Evolutionary conservation across 2,888 invertebrate genomes (phyloP).

Genomic region (Dendrolimus pini): DNA sequence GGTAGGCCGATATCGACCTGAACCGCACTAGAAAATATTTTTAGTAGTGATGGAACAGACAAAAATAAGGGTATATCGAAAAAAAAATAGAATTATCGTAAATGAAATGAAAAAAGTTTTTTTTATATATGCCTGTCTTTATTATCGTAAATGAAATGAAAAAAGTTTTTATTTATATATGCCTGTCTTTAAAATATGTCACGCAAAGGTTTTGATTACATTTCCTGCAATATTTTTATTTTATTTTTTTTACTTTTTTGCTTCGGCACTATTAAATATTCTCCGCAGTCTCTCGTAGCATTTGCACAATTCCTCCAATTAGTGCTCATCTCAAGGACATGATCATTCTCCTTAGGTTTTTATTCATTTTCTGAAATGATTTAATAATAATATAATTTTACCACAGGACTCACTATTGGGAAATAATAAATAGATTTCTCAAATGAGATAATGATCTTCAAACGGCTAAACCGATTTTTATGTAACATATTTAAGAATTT

Average conservation of each 20-base stretch:
- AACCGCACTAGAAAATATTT: conserved; percentile 22
- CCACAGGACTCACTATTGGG: background rate
- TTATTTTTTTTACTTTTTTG: conserved; percentile 22
- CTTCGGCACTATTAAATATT: conserved; percentile 7
- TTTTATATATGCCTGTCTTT: no score
- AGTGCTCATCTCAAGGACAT: no score
- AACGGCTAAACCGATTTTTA: no score
- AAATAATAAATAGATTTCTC: background rate
- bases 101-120: no score
- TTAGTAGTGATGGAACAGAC: conserved; percentile 19
- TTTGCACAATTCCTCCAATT: background rate
- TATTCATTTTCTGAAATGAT: background rate
- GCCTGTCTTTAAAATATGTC: conserved; percentile 17
- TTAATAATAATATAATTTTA: background rate
- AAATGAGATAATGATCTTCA: no score
- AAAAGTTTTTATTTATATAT: conserved; percentile 10
- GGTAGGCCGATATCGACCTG: conserved; percentile 17
- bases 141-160: conserved; percentile 12
- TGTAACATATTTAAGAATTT: no score
- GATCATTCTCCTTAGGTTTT: background rate
- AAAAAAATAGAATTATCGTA: conserved; percentile 2
- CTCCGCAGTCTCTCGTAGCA: background rate
- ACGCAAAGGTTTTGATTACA: conserved; percentile 20
- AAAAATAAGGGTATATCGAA: conserved; percentile 18
- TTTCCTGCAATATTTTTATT: conserved; percentile 17